Percentiles rank a stretch among this genome's conserved stretches.
These are phyloP conservation scores for Laterallus jamaicensis DNA, from an alignment of 2,113 vertebrate species.

Conservation along the genomic window DNA sequence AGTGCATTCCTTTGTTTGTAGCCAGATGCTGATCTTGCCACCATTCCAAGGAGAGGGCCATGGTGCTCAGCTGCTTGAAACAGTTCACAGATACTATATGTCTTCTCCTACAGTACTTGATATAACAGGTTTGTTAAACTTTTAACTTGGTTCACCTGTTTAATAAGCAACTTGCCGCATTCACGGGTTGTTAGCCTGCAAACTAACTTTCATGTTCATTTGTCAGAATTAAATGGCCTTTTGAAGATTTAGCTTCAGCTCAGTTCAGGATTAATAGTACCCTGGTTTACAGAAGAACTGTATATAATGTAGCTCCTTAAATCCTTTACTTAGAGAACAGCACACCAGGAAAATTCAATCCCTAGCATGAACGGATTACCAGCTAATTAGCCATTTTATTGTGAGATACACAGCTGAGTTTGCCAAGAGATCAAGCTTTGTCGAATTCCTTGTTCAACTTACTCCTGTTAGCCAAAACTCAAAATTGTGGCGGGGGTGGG, in stretches of 20 bases:
- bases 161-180: background rate
- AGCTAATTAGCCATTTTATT: slow-evolving; percentile 64
- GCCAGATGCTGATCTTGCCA: slow-evolving; percentile 98
- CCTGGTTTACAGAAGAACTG: slow-evolving; percentile 29
- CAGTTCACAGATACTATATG: slow-evolving; percentile 94
- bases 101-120: slow-evolving; percentile 90
- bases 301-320: slow-evolving; percentile 45
- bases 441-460: slow-evolving; percentile 28
- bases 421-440: slow-evolving; percentile 45
- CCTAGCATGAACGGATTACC: slow-evolving; percentile 15
- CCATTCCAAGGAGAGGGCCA: slow-evolving; percentile 99
- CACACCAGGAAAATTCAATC: slow-evolving; percentile 57
- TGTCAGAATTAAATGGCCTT: slow-evolving; percentile 37
- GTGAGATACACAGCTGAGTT: slow-evolving; percentile 41
- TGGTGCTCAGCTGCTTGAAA: slow-evolving; percentile 96
- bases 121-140: slow-evolving; percentile 87
- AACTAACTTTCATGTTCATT: background rate
- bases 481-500: background rate
- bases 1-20: slow-evolving; percentile 70
- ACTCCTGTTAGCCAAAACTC: background rate
- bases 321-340: slow-evolving; percentile 46
- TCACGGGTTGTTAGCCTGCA: background rate
- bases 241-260: slow-evolving; percentile 27
- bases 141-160: background rate
- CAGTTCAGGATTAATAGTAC: slow-evolving; percentile 20